These are phyloP conservation scores for Hydropsyche tenuis DNA, from an alignment of 1,140 invertebrate genomes.

Conservation along the genomic window DNA sequence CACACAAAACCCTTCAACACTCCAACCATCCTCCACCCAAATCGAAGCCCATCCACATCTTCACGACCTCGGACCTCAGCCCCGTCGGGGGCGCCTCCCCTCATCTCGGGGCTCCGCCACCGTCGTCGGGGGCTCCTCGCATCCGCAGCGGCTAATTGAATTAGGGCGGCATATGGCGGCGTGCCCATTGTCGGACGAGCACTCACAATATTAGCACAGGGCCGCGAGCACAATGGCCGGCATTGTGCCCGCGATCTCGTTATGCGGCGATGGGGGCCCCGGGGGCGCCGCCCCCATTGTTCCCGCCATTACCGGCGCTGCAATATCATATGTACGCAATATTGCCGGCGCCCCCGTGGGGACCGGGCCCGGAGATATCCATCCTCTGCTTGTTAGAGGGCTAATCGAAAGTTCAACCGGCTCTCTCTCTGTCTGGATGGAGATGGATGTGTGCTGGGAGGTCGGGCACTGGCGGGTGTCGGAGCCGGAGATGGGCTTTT, in stretches of 20 bases:
- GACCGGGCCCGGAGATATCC: constrained; percentile 17
- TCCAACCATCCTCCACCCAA: too few species aligned
- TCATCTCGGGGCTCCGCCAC: background rate
- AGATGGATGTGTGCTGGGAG: background rate
- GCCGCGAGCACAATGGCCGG: constrained; percentile 28
- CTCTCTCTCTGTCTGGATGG: background rate
- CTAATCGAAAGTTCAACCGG: constrained; percentile 44
- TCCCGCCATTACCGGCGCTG: constrained; percentile 33
- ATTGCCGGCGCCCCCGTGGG: constrained; percentile 18
- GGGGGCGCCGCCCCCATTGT: constrained; percentile 19
- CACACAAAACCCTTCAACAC: too few species aligned
- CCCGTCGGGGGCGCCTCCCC: background rate
- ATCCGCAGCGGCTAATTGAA: constrained; percentile 30
- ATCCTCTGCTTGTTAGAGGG: constrained; percentile 42
- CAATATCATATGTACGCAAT: constrained; percentile 42
- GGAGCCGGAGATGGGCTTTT: too few species aligned
- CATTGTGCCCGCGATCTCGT: constrained; percentile 41
- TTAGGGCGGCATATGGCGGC: constrained; percentile 40
- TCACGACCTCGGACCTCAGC: too few species aligned
- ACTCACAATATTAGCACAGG: constrained; percentile 44
- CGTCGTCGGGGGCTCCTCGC: background rate
- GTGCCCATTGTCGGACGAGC: constrained; percentile 34
- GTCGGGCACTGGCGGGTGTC: too few species aligned
- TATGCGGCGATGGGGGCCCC: constrained; percentile 13
- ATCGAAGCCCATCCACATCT: too few species aligned